Percentiles rank a stretch among this genome's conserved stretches.
Conservation (phyloP, 2,113 vertebrate genomes). For the Dicaeum eximium region DNA sequence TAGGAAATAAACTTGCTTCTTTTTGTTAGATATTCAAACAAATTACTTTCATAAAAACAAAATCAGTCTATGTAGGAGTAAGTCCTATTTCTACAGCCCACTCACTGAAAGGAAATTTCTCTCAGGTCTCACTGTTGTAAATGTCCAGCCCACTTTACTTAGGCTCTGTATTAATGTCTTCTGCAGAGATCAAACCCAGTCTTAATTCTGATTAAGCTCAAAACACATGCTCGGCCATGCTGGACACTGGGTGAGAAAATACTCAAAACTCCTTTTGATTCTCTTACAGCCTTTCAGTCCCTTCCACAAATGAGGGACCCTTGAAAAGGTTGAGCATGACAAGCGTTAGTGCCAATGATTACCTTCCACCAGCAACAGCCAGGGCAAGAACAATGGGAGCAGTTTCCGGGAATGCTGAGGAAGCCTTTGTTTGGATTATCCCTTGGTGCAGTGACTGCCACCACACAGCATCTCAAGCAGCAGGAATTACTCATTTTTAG, state of each 20-base stretch:
- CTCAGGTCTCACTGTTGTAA: not conserved
- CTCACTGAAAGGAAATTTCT: not conserved
- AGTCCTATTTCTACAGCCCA: not conserved
- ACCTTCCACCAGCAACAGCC: not conserved
- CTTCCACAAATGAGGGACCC: not conserved
- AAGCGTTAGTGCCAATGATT: not conserved
- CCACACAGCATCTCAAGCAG: not conserved
- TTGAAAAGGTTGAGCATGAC: not conserved
- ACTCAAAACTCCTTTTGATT: not conserved
- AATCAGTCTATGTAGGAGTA: not conserved
- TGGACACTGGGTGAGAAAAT: not conserved
- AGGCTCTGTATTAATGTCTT: not conserved
- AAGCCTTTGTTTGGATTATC: constrained; percentile 31
- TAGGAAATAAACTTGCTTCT: not conserved
- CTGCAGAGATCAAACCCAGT: not conserved
- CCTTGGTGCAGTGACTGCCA: not conserved
- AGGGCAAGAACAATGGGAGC: constrained; percentile 28
- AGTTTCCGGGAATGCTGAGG: constrained; percentile 11
- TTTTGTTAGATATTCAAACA: not conserved
- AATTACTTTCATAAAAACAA: not conserved
- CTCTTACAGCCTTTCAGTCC: not conserved
- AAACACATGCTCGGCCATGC: not conserved
- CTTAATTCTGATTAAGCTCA: not conserved
- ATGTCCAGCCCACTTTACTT: not conserved
- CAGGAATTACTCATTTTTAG: not conserved